Evolutionary conservation across 2,888 invertebrate species (phyloP).

Genomic region (Cotesia congregata): DNA sequence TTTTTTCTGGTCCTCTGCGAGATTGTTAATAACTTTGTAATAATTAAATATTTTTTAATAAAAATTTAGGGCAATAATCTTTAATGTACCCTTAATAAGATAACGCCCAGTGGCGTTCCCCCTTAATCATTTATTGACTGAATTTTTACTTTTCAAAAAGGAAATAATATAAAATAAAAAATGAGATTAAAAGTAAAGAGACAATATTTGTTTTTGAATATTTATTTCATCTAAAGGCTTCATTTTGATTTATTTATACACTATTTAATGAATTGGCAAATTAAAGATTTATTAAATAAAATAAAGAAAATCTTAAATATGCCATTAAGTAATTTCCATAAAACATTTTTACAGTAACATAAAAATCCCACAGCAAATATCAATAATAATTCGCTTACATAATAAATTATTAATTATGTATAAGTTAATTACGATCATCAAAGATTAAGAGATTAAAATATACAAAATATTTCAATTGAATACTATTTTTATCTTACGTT

Average conservation of each 20-base stretch:
- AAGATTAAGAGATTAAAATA: not conserved
- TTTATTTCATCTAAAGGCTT: not conserved
- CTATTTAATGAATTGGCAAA: not conserved
- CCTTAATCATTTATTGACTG: constrained; percentile 1
- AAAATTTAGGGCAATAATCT: no score
- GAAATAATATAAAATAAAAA: constrained; percentile 3
- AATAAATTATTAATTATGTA: constrained; percentile 1
- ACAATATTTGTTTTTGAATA: not conserved
- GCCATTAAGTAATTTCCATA: not conserved
- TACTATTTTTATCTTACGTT: constrained; percentile 1
- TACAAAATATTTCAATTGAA: not conserved
- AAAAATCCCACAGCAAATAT: not conserved
- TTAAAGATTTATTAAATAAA: not conserved
- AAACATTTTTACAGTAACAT: not conserved
- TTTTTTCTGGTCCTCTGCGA: no score
- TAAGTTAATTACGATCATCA: not conserved
- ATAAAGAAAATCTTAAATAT: not conserved
- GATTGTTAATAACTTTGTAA: no score
- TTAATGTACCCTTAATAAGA: no score
- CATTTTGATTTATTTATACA: constrained; percentile 1
- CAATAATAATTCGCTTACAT: not conserved
- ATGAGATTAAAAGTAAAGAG: not conserved
- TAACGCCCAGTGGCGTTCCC: no score
- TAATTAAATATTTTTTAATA: no score
- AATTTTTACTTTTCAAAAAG: constrained; percentile 48